These are phyloP conservation scores for human (Homo sapiens) DNA, from an alignment of 2,113 vertebrate genomes.

Conservation along the genomic window GRCh38 chr2:46835501-46836000, in stretches of 20 bases:
- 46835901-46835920: background rate
- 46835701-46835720: background rate
- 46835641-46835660: no score
- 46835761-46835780: background rate
- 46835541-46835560: background rate
- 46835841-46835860: background rate
- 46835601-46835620: background rate
- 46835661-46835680: rapidly evolving
- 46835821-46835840: background rate
- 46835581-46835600: background rate
- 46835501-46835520: background rate
- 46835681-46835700: background rate
- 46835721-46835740: no score
- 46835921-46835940: background rate
- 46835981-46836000: background rate
- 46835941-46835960: background rate
- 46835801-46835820: background rate
- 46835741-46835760: background rate
- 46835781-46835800: background rate
- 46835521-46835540: background rate
- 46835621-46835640: no score
- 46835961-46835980: background rate
- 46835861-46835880: background rate
- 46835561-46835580: background rate
- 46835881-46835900: background rate